Evolutionary conservation across 2,797 vertebrate species (phyloP), one percentile per base, ranked within the genome.

Genomic region (Sandelia bainsii): DNA sequence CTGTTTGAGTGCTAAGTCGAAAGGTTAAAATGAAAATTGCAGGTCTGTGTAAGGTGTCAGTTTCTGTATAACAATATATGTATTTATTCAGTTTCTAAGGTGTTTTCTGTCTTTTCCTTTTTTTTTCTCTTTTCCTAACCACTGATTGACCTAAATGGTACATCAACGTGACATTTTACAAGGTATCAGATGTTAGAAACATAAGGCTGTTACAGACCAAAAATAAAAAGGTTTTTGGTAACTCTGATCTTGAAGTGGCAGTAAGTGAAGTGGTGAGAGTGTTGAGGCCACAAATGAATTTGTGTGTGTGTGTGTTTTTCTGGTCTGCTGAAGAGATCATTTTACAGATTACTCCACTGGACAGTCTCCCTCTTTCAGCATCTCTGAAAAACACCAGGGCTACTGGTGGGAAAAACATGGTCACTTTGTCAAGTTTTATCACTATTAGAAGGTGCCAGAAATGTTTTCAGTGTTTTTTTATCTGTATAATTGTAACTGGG

Each of bases 331-430:
- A 73, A 42, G 58, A 74, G 84, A 83, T 92, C 80, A 52, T 74
- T 73, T 90, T 87, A 85, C 90, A 83, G 63, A 67, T 81, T 85
- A 40, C 77, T 74, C 62, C 58, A 59, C 58, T 61, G 64, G 62
- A 89, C 84, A 86, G 69, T 83, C 80, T 81, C 56, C 71, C 16
- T 83, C 82, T 89, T 87, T 89, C 80, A 88, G 49, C 71, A 69
- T 56, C 63, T 76, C 57, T 87, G 90, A 90, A 89, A 88, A 82
- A 78, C 85, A 89, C 75, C 45, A 65, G 77, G 72, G 80, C 80
- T 62, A 75, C 68, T 62, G 78, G 72, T 71, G 69, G 62, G 54
- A 57, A 72, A 90, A 90, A 87, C 77, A 78, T 67, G 70, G 77
- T 89, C 68, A 84, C 81, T 64, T 79, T 89, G 76, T 85, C 63